Evolutionary conservation across 2,113 vertebrate genomes (phyloP).

Genomic region (Castor canadensis): DNA sequence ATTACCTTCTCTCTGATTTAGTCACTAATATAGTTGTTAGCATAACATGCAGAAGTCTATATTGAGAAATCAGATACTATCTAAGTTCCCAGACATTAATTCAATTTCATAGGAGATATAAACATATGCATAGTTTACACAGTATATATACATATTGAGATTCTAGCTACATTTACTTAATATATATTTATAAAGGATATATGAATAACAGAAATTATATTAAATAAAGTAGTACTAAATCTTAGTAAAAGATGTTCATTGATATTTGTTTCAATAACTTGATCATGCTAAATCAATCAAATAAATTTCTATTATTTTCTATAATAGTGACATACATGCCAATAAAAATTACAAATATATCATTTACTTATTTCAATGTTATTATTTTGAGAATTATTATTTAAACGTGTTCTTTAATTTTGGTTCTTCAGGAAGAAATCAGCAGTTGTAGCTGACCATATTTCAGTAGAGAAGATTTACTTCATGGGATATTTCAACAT

Average conservation of each 20-base stretch:
- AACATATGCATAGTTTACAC: background rate
- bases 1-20: background rate
- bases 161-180: background rate
- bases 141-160: too few species aligned
- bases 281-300: background rate
- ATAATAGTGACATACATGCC: background rate
- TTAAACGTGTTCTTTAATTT: too few species aligned
- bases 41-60: background rate
- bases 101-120: background rate
- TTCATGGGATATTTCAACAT: conserved; percentile 2
- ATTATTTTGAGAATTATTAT: background rate
- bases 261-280: background rate
- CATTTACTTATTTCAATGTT: background rate
- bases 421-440: background rate
- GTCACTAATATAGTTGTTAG: background rate
- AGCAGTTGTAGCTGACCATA: background rate
- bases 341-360: conserved; percentile 1
- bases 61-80: background rate
- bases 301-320: background rate
- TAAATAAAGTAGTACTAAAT: background rate
- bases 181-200: background rate
- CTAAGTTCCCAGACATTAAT: background rate
- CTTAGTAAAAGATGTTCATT: background rate
- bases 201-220: background rate
- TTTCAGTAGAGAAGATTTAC: conserved; percentile 26